These are phyloP conservation scores for Bombus vancouverensis DNA, from an alignment of 1,140 invertebrate species.

Conservation along the genomic window DNA sequence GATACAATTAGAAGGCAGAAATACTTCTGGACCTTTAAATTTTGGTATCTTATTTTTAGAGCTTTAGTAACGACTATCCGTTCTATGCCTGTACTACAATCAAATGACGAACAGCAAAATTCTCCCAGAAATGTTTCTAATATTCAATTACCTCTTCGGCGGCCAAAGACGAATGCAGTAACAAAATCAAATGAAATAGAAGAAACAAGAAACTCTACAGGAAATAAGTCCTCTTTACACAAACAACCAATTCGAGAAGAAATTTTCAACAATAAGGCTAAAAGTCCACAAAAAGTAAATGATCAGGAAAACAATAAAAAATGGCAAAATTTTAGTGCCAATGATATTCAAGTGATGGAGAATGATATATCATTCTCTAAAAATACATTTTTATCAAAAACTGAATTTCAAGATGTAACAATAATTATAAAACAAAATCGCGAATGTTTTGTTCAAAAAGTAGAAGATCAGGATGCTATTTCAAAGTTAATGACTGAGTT, in stretches of 20 bases:
- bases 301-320: not conserved
- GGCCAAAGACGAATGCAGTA: not conserved
- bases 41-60: conserved; percentile 14
- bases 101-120: not conserved
- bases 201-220: not conserved
- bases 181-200: not conserved
- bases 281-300: not conserved
- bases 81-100: not conserved
- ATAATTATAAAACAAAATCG: conserved; percentile 17
- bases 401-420: conserved; percentile 57
- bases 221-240: not conserved
- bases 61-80: not conserved
- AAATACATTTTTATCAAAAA: conserved; percentile 55
- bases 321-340: not conserved
- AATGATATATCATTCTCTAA: conserved; percentile 53
- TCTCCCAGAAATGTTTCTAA: not conserved
- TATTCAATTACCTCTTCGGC: conserved; percentile 15
- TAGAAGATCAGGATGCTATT: conserved; percentile 30
- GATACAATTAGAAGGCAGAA: too few species aligned
- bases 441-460: conserved; percentile 69
- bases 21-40: not conserved
- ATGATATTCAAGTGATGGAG: conserved; percentile 22
- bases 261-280: not conserved
- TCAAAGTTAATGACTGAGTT: conserved; percentile 53
- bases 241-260: not conserved